A percentile compares a stretch with the other conserved stretches of the same genome.
phyloP scores from a whole-genome alignment of 2,113 vertebrate genomes.

The Hippocampus abdominalis region DNA sequence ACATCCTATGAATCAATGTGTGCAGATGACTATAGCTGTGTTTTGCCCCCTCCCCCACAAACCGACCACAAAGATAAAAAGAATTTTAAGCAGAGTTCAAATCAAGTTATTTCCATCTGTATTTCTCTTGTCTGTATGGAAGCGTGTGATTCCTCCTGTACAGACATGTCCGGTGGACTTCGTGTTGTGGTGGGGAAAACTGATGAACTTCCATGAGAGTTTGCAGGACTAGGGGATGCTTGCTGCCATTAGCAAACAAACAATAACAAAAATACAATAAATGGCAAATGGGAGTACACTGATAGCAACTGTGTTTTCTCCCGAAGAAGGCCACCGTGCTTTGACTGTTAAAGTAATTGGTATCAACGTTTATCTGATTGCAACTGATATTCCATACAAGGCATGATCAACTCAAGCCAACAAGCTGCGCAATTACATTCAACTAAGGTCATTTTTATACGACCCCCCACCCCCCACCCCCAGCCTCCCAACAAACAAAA shows the following conservation, averaged over 20 bases:
- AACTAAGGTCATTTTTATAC: neutral
- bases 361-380: constrained; percentile 37
- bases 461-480: no score
- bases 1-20: no score
- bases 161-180: constrained; percentile 58
- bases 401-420: constrained; percentile 6
- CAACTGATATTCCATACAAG: constrained; percentile 29
- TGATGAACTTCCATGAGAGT: constrained; percentile 18
- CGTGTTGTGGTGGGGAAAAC: constrained; percentile 43
- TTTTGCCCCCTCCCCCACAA: no score
- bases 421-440: constrained; percentile 7
- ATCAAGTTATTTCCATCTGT: no score
- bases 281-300: constrained; percentile 1
- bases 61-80: no score
- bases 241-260: constrained; percentile 21
- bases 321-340: constrained; percentile 1
- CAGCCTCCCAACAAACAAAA: neutral
- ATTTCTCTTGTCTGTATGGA: neutral
- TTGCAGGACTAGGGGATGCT: constrained; percentile 13
- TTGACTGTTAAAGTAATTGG: constrained; percentile 23
- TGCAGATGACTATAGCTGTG: no score
- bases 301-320: constrained; percentile 1
- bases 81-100: no score
- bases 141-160: constrained; percentile 66
- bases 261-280: constrained; percentile 8